Evolutionary conservation across 2,113 vertebrate species (phyloP).

Genomic region (Nematolebias whitei): DNA sequence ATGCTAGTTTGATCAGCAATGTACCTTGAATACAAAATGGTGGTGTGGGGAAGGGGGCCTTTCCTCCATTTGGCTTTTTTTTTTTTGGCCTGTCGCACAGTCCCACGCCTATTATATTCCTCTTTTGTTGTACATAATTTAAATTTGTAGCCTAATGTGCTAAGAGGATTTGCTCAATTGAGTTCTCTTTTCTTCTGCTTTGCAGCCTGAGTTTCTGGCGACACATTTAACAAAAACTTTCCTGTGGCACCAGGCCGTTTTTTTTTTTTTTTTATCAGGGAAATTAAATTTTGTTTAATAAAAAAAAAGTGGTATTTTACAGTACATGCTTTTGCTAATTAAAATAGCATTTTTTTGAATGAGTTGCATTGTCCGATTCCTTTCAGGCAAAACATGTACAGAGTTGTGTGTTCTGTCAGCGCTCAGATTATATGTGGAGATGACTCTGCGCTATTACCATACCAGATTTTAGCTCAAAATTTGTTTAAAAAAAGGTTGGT

Average conservation of each 20-base stretch:
- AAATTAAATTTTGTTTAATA: not conserved
- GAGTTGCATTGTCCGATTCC: no score
- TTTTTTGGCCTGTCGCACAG: not conserved
- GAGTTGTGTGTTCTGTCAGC: no score
- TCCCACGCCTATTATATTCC: not conserved
- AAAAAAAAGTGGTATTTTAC: not conserved
- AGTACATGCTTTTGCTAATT: no score
- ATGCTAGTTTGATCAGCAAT: not conserved
- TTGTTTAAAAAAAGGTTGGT: no score
- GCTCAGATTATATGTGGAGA: no score
- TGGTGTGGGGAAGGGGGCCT: no score
- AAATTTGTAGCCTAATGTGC: conserved; percentile 2
- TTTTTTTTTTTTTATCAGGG: not conserved
- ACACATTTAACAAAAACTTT: not conserved
- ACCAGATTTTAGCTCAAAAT: no score
- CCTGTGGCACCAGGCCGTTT: not conserved
- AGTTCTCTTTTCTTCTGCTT: not conserved
- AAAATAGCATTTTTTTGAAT: no score
- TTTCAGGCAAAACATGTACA: no score
- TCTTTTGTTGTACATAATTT: not conserved
- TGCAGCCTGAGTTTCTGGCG: not conserved
- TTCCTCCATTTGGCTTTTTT: no score
- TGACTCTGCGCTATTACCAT: no score
- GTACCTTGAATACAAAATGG: not conserved
- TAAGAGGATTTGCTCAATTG: not conserved